These are phyloP conservation scores for Polypterus senegalus DNA, from an alignment of 2,113 vertebrate species.

Conservation along the genomic window DNA sequence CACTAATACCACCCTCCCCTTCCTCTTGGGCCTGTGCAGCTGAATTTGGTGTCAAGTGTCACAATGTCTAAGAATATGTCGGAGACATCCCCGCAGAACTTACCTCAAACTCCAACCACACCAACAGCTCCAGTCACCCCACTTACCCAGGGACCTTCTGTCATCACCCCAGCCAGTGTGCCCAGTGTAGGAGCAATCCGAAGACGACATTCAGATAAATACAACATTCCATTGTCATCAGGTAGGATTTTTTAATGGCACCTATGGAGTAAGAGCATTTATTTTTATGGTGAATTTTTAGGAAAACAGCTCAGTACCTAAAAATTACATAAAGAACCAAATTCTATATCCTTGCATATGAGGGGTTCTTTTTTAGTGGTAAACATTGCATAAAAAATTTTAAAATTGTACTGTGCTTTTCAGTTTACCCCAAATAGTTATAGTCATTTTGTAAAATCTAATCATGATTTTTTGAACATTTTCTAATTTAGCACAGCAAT, in stretches of 20 bases:
- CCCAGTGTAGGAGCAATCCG: conserved; percentile 97
- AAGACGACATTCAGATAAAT: conserved; percentile 97
- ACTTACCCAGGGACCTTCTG: conserved; percentile 91
- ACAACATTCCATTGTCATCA: conserved; percentile 95
- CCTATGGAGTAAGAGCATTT: not conserved
- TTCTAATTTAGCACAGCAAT: too few relatives aligned
- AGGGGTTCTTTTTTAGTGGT: too few relatives aligned
- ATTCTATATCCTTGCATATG: too few relatives aligned
- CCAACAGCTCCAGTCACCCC: conserved; percentile 93
- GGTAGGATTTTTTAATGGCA: conserved; percentile 54
- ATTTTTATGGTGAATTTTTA: too few relatives aligned
- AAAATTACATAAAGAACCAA: too few relatives aligned
- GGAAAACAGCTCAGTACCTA: too few relatives aligned
- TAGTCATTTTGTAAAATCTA: too few relatives aligned
- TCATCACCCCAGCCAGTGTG: conserved; percentile 91
- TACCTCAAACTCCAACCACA: conserved; percentile 98
- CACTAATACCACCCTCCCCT: not conserved
- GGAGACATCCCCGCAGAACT: conserved; percentile 89
- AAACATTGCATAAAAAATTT: too few relatives aligned
- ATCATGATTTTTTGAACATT: too few relatives aligned
- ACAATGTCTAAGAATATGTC: conserved; percentile 98
- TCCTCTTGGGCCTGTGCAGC: conserved; percentile 57
- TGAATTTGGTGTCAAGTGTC: conserved; percentile 97
- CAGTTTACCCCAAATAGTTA: too few relatives aligned
- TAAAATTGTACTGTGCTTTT: too few relatives aligned